These are phyloP conservation scores for Microdon myrmicae DNA, from an alignment of 2,888 invertebrate genomes.

Conservation along the genomic window DNA sequence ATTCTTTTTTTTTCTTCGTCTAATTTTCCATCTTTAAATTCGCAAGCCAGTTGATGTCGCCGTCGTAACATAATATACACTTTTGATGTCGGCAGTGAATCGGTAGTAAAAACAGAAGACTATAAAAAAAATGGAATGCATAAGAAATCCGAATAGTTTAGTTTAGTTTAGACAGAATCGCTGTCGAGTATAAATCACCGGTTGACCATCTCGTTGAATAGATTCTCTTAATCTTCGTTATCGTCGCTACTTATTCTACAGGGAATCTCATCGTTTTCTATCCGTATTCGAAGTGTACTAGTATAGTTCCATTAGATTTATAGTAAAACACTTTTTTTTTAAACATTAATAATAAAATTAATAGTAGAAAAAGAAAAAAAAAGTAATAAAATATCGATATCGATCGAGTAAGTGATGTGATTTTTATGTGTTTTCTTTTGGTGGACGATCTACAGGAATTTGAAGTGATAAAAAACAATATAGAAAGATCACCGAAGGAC, in stretches of 20 bases:
- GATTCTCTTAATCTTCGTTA: conserved; percentile 13
- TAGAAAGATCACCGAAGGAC: too few species aligned
- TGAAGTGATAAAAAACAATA: too few species aligned
- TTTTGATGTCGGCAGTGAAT: conserved; percentile 16
- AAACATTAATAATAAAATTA: too few species aligned
- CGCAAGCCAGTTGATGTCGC: conserved; percentile 16
- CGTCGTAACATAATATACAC: conserved; percentile 8
- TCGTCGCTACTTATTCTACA: neutral
- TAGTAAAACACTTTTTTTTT: too few species aligned
- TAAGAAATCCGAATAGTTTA: conserved; percentile 43
- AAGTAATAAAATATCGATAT: too few species aligned
- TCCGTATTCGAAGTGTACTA: too few species aligned
- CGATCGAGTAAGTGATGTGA: too few species aligned
- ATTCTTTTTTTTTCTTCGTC: conserved; percentile 12
- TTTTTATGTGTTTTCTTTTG: too few species aligned
- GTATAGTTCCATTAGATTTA: too few species aligned
- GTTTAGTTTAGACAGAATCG: conserved; percentile 51
- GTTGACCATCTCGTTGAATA: conserved; percentile 21
- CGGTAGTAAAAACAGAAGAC: conserved; percentile 17
- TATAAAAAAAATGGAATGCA: conserved; percentile 19
- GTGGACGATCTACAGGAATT: too few species aligned
- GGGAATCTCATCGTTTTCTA: too few species aligned
- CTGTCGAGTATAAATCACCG: conserved; percentile 46
- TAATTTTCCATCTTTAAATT: conserved; percentile 18
- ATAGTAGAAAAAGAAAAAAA: too few species aligned